Conservation (phyloP, 1,140 invertebrate genomes). For the Neocloeon triangulifer region DNA sequence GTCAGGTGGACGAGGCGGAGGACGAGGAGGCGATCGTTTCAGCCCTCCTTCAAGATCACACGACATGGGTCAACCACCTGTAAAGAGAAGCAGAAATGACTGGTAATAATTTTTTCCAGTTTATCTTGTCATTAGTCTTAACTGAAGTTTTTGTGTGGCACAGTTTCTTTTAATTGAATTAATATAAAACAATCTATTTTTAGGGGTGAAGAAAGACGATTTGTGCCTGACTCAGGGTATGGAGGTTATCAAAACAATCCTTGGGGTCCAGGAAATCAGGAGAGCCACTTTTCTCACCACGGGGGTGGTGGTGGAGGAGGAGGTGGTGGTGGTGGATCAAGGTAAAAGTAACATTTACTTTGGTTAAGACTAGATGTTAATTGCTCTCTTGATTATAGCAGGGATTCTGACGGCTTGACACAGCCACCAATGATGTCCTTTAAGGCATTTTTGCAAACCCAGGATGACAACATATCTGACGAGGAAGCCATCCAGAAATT, state of each 20-base stretch:
- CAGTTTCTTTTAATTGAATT: too few species aligned
- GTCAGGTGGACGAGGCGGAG: constrained; percentile 34
- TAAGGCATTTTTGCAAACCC: constrained; percentile 86
- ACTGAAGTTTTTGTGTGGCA: too few species aligned
- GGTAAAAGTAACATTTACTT: too few species aligned
- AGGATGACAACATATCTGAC: constrained; percentile 93
- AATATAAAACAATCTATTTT: too few species aligned
- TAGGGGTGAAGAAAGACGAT: constrained; percentile 4
- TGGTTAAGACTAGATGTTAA: too few species aligned
- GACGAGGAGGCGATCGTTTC: constrained; percentile 22
- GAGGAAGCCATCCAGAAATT: constrained; percentile 94
- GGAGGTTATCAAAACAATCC: background rate
- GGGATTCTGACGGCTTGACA: constrained; percentile 28
- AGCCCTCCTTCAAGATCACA: background rate
- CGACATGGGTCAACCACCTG: constrained; percentile 41
- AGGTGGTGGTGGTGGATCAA: background rate
- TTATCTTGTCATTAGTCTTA: constrained; percentile 1
- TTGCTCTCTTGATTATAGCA: too few species aligned
- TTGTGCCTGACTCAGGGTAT: background rate
- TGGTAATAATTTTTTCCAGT: too few species aligned
- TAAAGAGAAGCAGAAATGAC: constrained; percentile 56
- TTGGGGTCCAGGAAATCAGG: background rate
- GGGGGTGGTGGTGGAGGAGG: background rate
- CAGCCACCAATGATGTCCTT: constrained; percentile 93
- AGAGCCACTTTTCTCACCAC: background rate